phyloP scores from a whole-genome alignment of 2,797 vertebrate genomes.

The Muraenolepis orangiensis region DNA sequence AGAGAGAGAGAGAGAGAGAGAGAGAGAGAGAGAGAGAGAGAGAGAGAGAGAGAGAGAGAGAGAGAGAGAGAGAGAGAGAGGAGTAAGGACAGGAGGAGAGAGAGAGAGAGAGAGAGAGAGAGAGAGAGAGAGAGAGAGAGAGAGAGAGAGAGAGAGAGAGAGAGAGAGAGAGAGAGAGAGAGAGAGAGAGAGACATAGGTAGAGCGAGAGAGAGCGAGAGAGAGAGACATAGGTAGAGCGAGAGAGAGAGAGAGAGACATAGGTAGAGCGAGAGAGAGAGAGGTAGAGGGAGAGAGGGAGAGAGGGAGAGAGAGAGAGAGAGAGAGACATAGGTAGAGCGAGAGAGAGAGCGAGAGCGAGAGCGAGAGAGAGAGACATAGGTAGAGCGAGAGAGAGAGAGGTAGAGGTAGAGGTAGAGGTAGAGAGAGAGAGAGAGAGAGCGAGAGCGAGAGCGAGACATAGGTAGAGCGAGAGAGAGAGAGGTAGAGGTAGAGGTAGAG shows the following conservation, averaged over 20 bases:
- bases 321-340: too few species aligned
- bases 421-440: conserved; percentile 29
- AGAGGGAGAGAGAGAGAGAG: too few species aligned
- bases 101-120: too few species aligned
- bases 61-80: too few species aligned
- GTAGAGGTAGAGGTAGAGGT: conserved; percentile 12
- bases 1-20: not conserved
- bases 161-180: conserved; percentile 34
- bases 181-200: conserved; percentile 47
- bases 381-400: too few species aligned
- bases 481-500: conserved; percentile 26
- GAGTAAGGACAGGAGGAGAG: too few species aligned
- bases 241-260: not conserved
- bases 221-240: not conserved
- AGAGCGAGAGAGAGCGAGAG: not conserved
- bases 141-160: conserved; percentile 18
- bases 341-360: too few species aligned
- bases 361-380: too few species aligned
- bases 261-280: conserved; percentile 35
- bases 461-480: conserved; percentile 51
- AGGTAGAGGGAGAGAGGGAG: too few species aligned
- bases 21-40: not conserved
- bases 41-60: conserved; percentile 30
- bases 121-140: conserved; percentile 32
- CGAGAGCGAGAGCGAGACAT: conserved; percentile 14